phyloP scores from a whole-genome alignment of 2,113 vertebrate genomes.

The Phyllostomus hastatus region DNA sequence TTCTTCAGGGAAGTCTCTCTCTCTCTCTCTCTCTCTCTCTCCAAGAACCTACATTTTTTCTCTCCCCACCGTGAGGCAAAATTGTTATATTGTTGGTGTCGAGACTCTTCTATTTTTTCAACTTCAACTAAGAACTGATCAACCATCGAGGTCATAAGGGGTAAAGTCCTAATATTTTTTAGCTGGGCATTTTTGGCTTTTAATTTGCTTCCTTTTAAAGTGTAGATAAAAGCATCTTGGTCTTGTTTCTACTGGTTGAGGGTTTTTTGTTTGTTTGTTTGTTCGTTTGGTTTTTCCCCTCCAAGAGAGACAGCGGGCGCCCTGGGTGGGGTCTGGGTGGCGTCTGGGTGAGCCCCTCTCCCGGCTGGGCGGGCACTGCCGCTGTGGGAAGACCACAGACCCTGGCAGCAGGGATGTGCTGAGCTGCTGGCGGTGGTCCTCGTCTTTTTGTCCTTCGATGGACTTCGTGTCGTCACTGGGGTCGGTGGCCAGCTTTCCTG shows the following conservation, averaged over 20 bases:
- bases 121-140: background rate
- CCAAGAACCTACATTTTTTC: background rate
- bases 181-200: background rate
- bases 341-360: background rate
- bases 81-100: background rate
- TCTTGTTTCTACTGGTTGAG: background rate
- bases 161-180: background rate
- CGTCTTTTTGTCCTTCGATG: too few relatives aligned
- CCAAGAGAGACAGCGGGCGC: background rate
- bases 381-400: background rate
- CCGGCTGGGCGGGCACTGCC: background rate
- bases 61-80: background rate
- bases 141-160: background rate
- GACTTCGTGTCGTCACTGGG: background rate
- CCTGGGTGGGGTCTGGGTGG: background rate
- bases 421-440: too few relatives aligned
- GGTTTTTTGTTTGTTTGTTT: background rate
- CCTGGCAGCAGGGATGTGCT: background rate
- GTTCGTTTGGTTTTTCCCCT: background rate
- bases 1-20: too few relatives aligned
- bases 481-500: background rate
- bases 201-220: background rate
- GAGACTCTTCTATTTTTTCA: background rate
- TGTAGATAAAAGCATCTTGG: background rate
- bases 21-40: background rate